A percentile compares a stretch with the other conserved stretches of the same genome.
phyloP scores from a whole-genome alignment of 2,888 invertebrate species.

The Dynastes grantii region DNA sequence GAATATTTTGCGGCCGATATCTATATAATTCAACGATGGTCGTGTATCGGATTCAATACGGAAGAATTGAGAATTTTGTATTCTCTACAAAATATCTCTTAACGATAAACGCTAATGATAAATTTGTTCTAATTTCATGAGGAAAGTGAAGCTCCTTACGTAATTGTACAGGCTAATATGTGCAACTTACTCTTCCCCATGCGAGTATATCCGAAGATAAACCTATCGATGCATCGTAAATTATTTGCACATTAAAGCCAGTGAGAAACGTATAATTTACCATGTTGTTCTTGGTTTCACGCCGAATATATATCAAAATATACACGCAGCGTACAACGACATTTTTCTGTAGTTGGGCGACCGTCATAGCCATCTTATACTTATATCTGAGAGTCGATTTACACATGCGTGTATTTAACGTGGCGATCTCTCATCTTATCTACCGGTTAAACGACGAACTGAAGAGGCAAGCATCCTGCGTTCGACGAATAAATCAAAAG shows the following conservation, averaged over 20 bases:
- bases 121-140: too few species aligned
- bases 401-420: not conserved
- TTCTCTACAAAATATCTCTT: too few species aligned
- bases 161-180: too few species aligned
- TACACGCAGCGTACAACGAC: not conserved
- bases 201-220: not conserved
- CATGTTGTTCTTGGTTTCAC: not conserved
- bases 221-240: not conserved
- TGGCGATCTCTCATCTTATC: not conserved
- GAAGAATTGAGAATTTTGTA: too few species aligned
- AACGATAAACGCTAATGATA: too few species aligned
- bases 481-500: slow-evolving; percentile 15
- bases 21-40: too few species aligned
- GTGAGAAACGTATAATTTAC: slow-evolving; percentile 10
- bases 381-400: not conserved
- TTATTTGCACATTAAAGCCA: slow-evolving; percentile 2
- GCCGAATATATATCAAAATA: not conserved
- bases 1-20: too few species aligned
- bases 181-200: too few species aligned
- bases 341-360: not conserved
- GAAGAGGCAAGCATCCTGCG: not conserved
- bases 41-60: too few species aligned
- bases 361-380: not conserved
- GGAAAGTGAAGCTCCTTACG: too few species aligned
- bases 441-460: not conserved